These are phyloP conservation scores for Knipowitschia caucasica DNA, from an alignment of 2,797 vertebrate genomes.

Conservation along the genomic window DNA sequence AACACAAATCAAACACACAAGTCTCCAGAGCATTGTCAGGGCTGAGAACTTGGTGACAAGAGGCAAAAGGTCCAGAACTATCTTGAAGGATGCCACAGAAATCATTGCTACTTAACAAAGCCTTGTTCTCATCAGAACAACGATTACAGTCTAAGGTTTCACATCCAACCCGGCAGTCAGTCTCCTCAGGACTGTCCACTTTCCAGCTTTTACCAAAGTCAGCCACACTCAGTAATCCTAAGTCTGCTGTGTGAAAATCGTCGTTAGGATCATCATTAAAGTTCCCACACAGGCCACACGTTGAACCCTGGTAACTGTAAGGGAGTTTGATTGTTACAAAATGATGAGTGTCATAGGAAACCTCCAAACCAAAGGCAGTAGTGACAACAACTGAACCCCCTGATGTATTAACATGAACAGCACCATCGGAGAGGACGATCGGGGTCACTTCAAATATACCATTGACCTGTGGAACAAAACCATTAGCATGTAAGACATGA, in stretches of 20 bases:
- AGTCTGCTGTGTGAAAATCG: slow-evolving; percentile 19
- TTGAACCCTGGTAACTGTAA: neutral
- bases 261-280: slow-evolving; percentile 55
- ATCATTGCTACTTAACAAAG: neutral
- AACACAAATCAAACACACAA: slow-evolving; percentile 68
- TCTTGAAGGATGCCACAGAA: neutral
- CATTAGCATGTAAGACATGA: neutral
- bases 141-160: neutral
- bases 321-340: slow-evolving; percentile 53
- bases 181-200: neutral
- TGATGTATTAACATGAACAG: slow-evolving; percentile 49
- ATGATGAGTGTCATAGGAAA: slow-evolving; percentile 56
- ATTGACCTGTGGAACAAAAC: slow-evolving; percentile 52
- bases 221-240: neutral
- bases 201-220: slow-evolving; percentile 2
- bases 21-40: neutral
- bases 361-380: slow-evolving; percentile 61
- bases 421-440: slow-evolving; percentile 46
- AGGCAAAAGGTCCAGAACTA: neutral
- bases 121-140: neutral
- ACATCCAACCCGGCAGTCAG: neutral
- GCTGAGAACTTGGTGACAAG: neutral
- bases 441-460: slow-evolving; percentile 54
- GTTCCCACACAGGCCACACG: slow-evolving; percentile 64
- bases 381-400: slow-evolving; percentile 59